phyloP scores from a whole-genome alignment of 2,888 invertebrate genomes.

The Seira musarum region DNA sequence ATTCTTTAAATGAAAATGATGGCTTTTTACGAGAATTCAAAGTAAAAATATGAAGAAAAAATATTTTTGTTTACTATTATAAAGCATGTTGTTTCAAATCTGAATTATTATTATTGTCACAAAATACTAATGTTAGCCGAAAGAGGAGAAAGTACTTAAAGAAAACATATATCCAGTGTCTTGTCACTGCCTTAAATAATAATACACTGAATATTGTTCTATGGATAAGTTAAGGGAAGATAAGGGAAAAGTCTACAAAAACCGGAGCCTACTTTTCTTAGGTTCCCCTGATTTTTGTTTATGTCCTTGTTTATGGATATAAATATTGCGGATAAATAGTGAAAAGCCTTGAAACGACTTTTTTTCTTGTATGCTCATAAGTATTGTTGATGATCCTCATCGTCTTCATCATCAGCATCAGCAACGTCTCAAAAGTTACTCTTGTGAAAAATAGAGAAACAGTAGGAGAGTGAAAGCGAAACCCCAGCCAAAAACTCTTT shows the following conservation, averaged over 20 bases:
- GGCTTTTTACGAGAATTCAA: not conserved
- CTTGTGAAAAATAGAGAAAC: constrained; percentile 2
- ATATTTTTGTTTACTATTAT: not conserved
- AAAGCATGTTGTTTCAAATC: not conserved
- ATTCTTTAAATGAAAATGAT: not conserved
- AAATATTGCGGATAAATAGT: constrained; percentile 40
- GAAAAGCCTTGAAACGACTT: constrained; percentile 35
- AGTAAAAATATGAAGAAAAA: not conserved
- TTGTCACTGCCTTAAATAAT: too few species aligned
- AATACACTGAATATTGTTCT: too few species aligned
- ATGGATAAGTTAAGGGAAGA: too few species aligned
- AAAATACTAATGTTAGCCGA: too few species aligned
- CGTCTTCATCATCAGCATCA: constrained; percentile 14
- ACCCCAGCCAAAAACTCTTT: constrained; percentile 18
- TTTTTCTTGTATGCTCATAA: not conserved
- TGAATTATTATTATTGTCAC: constrained; percentile 3
- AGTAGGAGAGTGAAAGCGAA: constrained; percentile 20
- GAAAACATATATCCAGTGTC: too few species aligned
- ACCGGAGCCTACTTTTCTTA: not conserved
- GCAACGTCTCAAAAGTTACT: not conserved
- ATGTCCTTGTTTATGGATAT: constrained; percentile 28
- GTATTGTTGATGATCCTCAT: constrained; percentile 12
- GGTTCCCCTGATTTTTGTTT: constrained; percentile 25
- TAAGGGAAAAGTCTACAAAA: not conserved
- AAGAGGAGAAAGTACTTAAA: too few species aligned